Conservation (phyloP, 1,140 invertebrate species). For the Bombyx mandarina region DNA sequence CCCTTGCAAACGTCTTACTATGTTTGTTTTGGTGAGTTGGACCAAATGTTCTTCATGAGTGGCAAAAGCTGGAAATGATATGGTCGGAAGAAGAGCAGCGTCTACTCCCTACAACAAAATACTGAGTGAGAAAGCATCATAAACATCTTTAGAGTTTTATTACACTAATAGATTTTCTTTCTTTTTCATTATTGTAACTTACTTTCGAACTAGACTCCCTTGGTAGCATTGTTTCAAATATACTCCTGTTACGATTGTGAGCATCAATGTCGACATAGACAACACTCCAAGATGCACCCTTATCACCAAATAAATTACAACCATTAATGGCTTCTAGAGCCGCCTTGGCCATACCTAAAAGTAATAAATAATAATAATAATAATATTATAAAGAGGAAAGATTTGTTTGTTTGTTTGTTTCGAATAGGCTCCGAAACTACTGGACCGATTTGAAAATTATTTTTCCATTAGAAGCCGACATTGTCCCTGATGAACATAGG, state of each 20-base stretch:
- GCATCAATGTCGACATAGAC: constrained; percentile 99
- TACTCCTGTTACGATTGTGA: constrained; percentile 98
- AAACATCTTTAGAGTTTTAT: not conserved
- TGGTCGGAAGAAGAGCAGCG: constrained; percentile 88
- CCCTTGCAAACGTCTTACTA: constrained; percentile 88
- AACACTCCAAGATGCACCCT: constrained; percentile 97
- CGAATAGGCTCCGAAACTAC: no score
- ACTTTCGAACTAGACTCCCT: constrained; percentile 99
- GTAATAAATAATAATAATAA: constrained; percentile 2
- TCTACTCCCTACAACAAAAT: constrained; percentile 82
- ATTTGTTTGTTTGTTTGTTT: no score
- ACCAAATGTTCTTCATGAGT: constrained; percentile 95
- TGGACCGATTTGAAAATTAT: no score
- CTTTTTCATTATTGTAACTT: constrained; percentile 12
- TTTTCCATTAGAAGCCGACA: no score
- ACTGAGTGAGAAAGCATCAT: not conserved
- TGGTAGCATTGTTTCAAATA: constrained; percentile 98
- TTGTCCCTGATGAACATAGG: no score
- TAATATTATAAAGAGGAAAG: no score
- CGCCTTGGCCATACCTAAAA: constrained; percentile 93
- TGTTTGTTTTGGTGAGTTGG: constrained; percentile 89
- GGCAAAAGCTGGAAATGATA: constrained; percentile 98
- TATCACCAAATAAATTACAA: constrained; percentile 97
- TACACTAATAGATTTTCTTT: not conserved
- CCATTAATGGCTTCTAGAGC: constrained; percentile 99